Evolutionary conservation across 2,797 vertebrate species (phyloP).

Genomic region (Falco biarmicus): DNA sequence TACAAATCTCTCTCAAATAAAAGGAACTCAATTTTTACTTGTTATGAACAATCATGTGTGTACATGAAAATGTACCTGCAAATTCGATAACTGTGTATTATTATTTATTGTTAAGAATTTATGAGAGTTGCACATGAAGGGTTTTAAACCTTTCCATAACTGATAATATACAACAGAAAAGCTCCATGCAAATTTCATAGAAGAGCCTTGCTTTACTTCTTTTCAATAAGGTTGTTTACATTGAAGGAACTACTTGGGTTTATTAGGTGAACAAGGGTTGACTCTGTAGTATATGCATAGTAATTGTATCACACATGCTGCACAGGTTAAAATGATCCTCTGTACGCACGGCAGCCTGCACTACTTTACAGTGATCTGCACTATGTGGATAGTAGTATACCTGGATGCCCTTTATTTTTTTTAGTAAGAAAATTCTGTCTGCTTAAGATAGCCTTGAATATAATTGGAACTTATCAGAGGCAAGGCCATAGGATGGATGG

Average conservation of each 20-base stretch:
- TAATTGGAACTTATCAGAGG: not conserved
- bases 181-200: not conserved
- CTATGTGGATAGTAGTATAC: not conserved
- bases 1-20: constrained; percentile 26
- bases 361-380: not conserved
- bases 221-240: not conserved
- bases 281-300: not conserved
- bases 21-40: not conserved
- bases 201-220: not conserved
- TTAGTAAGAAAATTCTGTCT: not conserved
- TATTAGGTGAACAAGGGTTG: not conserved
- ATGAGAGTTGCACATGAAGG: not conserved
- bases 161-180: not conserved
- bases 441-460: not conserved
- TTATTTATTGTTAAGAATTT: not conserved
- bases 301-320: not conserved
- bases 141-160: not conserved
- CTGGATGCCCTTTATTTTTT: not conserved
- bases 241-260: not conserved
- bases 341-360: not conserved
- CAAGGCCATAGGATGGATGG: not conserved
- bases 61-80: not conserved
- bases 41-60: not conserved
- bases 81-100: not conserved
- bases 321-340: not conserved